Conservation (phyloP, 2,888 invertebrate genomes). For the Lomographa bimaculata region DNA sequence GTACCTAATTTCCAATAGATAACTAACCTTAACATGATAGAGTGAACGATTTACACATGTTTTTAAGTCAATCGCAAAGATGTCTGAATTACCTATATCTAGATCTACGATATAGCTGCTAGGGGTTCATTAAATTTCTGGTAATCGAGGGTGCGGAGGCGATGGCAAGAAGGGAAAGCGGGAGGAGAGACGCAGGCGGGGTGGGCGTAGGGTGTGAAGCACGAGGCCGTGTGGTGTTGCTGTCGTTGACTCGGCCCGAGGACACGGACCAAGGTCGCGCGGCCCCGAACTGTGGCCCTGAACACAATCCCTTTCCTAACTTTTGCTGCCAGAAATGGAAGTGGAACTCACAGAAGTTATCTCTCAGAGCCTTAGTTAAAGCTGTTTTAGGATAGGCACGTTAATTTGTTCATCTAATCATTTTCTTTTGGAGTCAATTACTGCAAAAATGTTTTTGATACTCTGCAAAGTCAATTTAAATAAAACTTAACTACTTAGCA, state of each 20-base stretch:
- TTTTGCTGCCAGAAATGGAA: conserved; percentile 39
- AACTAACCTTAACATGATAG: too few species aligned
- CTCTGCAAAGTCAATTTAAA: too few species aligned
- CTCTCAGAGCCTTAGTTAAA: conserved; percentile 5
- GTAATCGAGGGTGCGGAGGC: conserved; percentile 38
- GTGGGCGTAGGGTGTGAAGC: conserved; percentile 10
- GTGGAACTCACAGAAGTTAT: conserved; percentile 24
- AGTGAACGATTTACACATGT: conserved; percentile 4
- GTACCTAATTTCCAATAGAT: too few species aligned
- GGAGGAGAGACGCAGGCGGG: conserved; percentile 50
- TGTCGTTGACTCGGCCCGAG: conserved; percentile 78
- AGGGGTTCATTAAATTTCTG: conserved; percentile 54
- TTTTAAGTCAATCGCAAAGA: conserved; percentile 10
- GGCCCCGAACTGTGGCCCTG: conserved; percentile 51
- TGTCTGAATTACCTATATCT: conserved; percentile 9
- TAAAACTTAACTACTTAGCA: too few species aligned
- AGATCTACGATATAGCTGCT: conserved; percentile 17
- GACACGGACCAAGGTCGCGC: conserved; percentile 72
- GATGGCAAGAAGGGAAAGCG: conserved; percentile 20
- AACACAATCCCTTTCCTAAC: conserved; percentile 42
- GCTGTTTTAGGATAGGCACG: conserved; percentile 4
- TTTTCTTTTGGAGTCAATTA: not conserved
- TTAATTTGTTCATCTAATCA: conserved; percentile 6
- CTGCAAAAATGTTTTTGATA: too few species aligned
- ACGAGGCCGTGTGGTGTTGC: conserved; percentile 55